These are phyloP conservation scores for Cromileptes altivelis DNA, from an alignment of 2,113 vertebrate genomes.

Conservation along the genomic window DNA sequence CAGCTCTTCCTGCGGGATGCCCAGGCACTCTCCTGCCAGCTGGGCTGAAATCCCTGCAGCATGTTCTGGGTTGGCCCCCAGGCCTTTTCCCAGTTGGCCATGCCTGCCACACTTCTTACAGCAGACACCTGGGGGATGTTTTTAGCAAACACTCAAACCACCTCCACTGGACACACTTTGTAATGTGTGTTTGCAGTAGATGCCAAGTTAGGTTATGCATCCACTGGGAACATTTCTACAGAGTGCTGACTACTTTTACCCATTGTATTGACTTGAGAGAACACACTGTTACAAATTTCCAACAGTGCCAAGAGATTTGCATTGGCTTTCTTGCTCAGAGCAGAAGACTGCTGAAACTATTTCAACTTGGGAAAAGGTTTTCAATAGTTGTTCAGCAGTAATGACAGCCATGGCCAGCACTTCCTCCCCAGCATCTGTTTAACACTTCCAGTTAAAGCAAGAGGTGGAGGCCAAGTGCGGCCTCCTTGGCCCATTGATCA, in stretches of 20 bases:
- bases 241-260: slow-evolving; percentile 8
- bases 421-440: slow-evolving; percentile 55
- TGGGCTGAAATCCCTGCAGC: slow-evolving; percentile 45
- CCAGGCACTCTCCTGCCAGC: slow-evolving; percentile 34
- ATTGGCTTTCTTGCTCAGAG: slow-evolving; percentile 10
- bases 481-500: slow-evolving; percentile 56
- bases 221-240: slow-evolving; percentile 35
- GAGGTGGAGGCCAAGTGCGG: slow-evolving; percentile 22
- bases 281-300: slow-evolving; percentile 35
- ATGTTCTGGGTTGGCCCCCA: slow-evolving; percentile 33
- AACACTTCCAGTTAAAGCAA: slow-evolving; percentile 55
- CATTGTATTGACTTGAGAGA: slow-evolving; percentile 40
- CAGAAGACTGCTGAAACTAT: slow-evolving; percentile 7
- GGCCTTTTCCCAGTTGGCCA: slow-evolving; percentile 53
- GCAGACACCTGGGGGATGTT: slow-evolving; percentile 38
- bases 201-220: slow-evolving; percentile 45
- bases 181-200: slow-evolving; percentile 44
- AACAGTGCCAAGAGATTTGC: slow-evolving; percentile 16
- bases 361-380: slow-evolving; percentile 41
- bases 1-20: slow-evolving; percentile 2
- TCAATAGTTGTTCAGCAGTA: slow-evolving; percentile 39
- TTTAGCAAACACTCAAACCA: slow-evolving; percentile 40
- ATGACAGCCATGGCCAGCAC: slow-evolving; percentile 10
- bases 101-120: slow-evolving; percentile 34
- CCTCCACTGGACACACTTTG: slow-evolving; percentile 32